A percentile compares a stretch with the other conserved stretches of the same genome.
These are phyloP conservation scores for Sylvia borin DNA, from an alignment of 2,797 vertebrate genomes.

Conservation along the genomic window DNA sequence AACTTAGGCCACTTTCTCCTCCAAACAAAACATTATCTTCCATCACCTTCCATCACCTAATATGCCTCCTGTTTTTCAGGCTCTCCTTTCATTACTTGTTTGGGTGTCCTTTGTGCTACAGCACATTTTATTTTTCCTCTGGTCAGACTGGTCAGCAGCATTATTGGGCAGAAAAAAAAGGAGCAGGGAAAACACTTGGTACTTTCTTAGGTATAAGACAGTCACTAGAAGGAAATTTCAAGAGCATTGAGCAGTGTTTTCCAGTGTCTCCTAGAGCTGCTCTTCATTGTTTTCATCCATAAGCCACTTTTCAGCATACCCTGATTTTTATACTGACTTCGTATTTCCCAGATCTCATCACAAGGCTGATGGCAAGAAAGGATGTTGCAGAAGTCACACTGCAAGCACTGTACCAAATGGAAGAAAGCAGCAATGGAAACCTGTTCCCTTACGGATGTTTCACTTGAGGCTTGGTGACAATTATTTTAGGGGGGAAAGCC, in stretches of 20 bases:
- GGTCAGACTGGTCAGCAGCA: accelerated
- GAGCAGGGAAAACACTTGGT: background rate
- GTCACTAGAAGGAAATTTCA: background rate
- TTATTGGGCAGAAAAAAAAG: background rate
- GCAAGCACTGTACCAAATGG: background rate
- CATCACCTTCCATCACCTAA: too few species aligned
- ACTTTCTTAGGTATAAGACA: background rate
- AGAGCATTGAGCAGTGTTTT: background rate
- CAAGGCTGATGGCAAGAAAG: background rate
- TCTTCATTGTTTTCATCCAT: background rate
- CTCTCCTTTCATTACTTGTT: background rate
- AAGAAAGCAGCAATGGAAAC: background rate
- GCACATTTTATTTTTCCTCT: background rate
- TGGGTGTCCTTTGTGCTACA: background rate
- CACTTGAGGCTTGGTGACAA: background rate
- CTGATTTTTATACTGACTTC: background rate
- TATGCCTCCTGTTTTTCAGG: background rate
- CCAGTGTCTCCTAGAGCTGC: background rate
- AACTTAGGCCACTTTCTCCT: background rate
- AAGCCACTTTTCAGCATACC: background rate
- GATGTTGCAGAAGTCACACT: background rate
- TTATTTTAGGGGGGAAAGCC: background rate
- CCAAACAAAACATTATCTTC: background rate
- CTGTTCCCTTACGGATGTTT: background rate
- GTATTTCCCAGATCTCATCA: background rate